Evolutionary conservation across 2,888 invertebrate genomes (phyloP).

Genomic region (Aporophyla nigra): DNA sequence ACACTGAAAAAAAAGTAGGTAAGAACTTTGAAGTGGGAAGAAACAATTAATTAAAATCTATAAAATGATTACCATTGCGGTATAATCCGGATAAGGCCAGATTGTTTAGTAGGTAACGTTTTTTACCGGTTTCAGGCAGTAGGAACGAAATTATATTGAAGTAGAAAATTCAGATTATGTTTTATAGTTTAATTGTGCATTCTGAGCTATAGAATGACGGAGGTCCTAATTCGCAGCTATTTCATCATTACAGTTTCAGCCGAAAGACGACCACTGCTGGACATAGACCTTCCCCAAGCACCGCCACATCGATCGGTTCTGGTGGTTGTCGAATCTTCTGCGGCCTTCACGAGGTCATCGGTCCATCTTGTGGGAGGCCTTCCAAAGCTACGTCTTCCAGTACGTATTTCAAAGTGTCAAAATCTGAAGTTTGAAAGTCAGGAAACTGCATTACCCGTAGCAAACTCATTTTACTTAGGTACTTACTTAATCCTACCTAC

Average conservation of each 20-base stretch:
- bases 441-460: background rate
- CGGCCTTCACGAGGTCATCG: too few species aligned
- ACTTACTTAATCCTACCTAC: too few species aligned
- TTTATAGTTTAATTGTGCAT: background rate
- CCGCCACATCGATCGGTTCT: too few species aligned
- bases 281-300: too few species aligned
- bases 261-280: too few species aligned
- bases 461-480: background rate
- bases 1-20: conserved; percentile 2
- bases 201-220: too few species aligned
- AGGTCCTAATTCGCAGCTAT: too few species aligned
- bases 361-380: too few species aligned
- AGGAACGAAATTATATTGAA: conserved; percentile 22
- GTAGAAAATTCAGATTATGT: conserved; percentile 15
- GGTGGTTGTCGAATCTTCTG: too few species aligned
- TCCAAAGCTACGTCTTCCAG: too few species aligned
- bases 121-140: conserved; percentile 10
- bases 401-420: background rate
- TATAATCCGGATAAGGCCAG: conserved; percentile 3
- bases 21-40: background rate
- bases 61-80: conserved; percentile 5
- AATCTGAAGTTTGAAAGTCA: background rate
- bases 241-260: too few species aligned
- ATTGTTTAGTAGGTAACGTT: background rate
- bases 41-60: background rate